A percentile compares a stretch with the other conserved stretches of the same genome.
These are phyloP conservation scores for Dermochelys coriacea DNA, from an alignment of 2,797 vertebrate genomes.

Conservation along the genomic window DNA sequence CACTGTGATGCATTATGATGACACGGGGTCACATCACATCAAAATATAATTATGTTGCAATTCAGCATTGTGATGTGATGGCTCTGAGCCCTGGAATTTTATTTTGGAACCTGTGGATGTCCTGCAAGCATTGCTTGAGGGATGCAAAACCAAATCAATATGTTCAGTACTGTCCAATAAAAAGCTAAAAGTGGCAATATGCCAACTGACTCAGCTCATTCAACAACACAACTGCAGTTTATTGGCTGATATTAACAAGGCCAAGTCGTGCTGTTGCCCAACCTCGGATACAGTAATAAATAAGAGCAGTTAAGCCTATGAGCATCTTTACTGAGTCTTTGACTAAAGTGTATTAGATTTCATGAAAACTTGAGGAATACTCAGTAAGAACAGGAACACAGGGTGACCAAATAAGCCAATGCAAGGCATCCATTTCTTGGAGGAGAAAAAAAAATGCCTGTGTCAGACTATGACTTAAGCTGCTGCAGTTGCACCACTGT, in stretches of 20 bases:
- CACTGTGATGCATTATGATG: fast-evolving
- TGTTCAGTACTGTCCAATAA: constrained; percentile 16
- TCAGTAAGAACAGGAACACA: background rate
- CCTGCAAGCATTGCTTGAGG: background rate
- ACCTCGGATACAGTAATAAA: fast-evolving
- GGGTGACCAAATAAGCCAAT: background rate
- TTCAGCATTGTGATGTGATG: background rate
- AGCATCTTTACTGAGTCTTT: background rate
- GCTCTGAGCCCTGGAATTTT: background rate
- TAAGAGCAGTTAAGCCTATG: background rate
- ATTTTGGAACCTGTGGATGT: background rate
- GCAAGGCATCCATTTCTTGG: background rate
- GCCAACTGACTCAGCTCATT: constrained; percentile 33
- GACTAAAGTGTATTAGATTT: background rate
- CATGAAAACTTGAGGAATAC: background rate
- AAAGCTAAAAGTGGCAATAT: background rate
- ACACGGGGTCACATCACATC: background rate
- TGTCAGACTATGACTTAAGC: background rate
- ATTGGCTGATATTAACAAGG: background rate
- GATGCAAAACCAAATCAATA: background rate
- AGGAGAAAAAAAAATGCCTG: background rate
- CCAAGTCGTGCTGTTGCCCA: background rate
- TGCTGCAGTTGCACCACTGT: background rate
- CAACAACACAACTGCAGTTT: background rate
- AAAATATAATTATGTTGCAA: background rate